These are phyloP conservation scores for Euproctis similis DNA, from an alignment of 2,888 invertebrate species.

Conservation along the genomic window DNA sequence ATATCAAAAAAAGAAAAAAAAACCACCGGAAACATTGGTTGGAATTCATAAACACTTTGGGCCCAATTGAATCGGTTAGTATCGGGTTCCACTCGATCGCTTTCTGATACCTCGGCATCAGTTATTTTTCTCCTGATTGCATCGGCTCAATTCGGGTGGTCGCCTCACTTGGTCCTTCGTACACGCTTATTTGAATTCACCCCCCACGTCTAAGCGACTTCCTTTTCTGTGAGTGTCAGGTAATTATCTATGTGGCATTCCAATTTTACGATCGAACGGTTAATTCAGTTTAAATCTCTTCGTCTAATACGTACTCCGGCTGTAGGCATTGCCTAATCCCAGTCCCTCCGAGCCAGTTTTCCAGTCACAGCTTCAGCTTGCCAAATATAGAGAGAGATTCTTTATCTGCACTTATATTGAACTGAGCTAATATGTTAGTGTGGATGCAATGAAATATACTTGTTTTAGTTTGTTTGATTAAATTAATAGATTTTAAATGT, in stretches of 20 bases:
- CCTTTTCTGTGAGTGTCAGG: conserved; percentile 76
- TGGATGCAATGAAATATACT: too few species aligned
- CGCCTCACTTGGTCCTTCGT: conserved; percentile 56
- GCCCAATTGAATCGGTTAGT: conserved; percentile 50
- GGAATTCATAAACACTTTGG: conserved; percentile 33
- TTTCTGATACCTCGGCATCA: conserved; percentile 48
- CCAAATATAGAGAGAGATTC: conserved; percentile 36
- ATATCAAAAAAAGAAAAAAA: too few species aligned
- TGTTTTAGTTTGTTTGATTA: too few species aligned
- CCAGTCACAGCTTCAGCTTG: conserved; percentile 28
- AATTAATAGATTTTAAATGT: too few species aligned
- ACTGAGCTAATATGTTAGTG: conserved; percentile 16
- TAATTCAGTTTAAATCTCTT: conserved; percentile 76
- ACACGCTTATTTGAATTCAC: conserved; percentile 73
- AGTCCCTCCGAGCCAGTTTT: conserved; percentile 53
- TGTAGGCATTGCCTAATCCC: conserved; percentile 66
- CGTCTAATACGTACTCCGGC: conserved; percentile 66
- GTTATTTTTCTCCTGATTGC: conserved; percentile 54
- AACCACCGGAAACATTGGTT: too few species aligned
- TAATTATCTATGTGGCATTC: conserved; percentile 76
- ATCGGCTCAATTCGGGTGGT: conserved; percentile 34
- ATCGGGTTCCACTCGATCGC: conserved; percentile 50
- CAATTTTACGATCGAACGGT: conserved; percentile 76
- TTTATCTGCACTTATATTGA: conserved; percentile 21
- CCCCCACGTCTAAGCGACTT: conserved; percentile 64